A percentile compares a stretch with the other conserved stretches of the same genome.
These are phyloP conservation scores for Erebia aethiops DNA, from an alignment of 2,888 invertebrate genomes.

Conservation along the genomic window DNA sequence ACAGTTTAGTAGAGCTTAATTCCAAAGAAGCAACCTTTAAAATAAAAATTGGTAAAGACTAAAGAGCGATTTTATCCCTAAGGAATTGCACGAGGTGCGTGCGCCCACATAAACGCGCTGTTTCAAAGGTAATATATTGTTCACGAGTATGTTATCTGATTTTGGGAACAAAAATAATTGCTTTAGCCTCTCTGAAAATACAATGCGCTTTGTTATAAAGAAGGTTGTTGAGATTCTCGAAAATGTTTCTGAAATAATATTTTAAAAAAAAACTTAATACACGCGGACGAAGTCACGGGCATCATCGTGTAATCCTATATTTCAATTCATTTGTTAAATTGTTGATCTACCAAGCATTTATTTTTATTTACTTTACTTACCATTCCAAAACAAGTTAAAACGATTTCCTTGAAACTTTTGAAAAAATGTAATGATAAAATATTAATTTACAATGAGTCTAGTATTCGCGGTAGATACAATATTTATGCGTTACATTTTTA, in stretches of 20 bases:
- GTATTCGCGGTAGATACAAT: slow-evolving; percentile 3
- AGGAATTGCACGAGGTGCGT: slow-evolving; percentile 27
- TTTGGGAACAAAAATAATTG: slow-evolving; percentile 35
- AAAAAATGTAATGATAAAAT: slow-evolving; percentile 2
- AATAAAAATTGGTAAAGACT: slow-evolving; percentile 14
- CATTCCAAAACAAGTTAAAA: too few species aligned
- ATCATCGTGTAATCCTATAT: too few species aligned
- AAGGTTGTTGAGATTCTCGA: background rate
- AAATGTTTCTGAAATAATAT: too few species aligned
- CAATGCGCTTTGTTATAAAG: slow-evolving; percentile 19
- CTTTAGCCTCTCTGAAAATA: slow-evolving; percentile 18
- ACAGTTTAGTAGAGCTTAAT: background rate
- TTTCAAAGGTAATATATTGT: slow-evolving; percentile 37
- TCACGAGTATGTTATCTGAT: slow-evolving; percentile 34
- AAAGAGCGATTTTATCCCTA: slow-evolving; percentile 32
- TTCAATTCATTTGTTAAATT: too few species aligned
- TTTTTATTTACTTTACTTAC: too few species aligned
- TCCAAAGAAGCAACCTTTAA: slow-evolving; percentile 1
- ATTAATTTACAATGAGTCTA: background rate
- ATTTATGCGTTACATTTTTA: background rate
- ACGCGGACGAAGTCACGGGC: too few species aligned
- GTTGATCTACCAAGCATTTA: too few species aligned
- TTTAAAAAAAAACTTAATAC: too few species aligned
- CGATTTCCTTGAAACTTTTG: background rate
- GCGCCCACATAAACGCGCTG: slow-evolving; percentile 17